Percentiles rank a stretch among this genome's conserved stretches.
phyloP scores from a whole-genome alignment of 2,888 invertebrate genomes.

The Lingula anatina region DNA sequence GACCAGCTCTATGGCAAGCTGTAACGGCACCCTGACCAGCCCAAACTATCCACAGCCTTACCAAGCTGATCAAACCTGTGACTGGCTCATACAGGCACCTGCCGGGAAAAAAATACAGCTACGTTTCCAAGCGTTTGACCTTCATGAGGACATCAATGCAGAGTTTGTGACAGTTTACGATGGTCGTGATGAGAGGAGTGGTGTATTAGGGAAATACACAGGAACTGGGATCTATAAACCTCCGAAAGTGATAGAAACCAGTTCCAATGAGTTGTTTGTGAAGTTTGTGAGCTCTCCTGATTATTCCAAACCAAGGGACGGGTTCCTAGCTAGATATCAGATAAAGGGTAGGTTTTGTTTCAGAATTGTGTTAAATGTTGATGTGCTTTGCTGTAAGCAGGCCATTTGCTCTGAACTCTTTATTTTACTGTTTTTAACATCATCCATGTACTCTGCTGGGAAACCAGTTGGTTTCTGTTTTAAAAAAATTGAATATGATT shows the following conservation, averaged over 20 bases:
- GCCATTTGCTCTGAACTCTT: too few species aligned
- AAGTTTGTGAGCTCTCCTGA: neutral
- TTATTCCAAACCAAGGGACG: neutral
- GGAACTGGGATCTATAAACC: neutral
- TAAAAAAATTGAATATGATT: too few species aligned
- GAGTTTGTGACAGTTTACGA: neutral
- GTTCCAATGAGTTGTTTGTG: neutral
- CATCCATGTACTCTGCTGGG: too few species aligned
- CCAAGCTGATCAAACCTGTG: neutral
- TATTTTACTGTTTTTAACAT: too few species aligned
- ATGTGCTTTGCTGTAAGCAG: too few species aligned
- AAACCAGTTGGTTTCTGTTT: too few species aligned
- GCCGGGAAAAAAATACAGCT: neutral
- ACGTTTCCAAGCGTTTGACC: neutral
- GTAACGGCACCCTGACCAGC: neutral
- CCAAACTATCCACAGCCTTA: neutral
- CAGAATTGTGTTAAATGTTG: too few species aligned
- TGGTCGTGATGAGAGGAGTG: neutral
- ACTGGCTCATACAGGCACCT: neutral
- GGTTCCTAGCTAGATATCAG: neutral
- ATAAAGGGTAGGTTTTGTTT: neutral
- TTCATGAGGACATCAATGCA: neutral
- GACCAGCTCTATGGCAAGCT: too few species aligned
- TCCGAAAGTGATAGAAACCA: neutral
- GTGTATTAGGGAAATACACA: neutral